A percentile compares a stretch with the other conserved stretches of the same genome.
These are phyloP conservation scores for Drosophila formosana DNA, from an alignment of 2,888 invertebrate species.

Conservation along the genomic window DNA sequence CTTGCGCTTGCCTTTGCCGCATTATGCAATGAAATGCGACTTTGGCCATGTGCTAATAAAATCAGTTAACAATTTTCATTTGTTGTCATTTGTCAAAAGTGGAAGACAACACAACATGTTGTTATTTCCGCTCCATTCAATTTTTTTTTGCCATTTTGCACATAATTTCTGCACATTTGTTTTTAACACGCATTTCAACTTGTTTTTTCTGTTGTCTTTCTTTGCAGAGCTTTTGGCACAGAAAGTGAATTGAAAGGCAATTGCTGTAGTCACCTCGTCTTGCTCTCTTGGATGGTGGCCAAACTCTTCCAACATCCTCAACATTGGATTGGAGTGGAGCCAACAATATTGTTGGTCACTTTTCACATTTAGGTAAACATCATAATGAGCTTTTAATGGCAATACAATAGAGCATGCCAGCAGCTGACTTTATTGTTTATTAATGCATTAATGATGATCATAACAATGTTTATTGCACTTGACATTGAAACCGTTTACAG, in stretches of 20 bases:
- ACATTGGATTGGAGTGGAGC: constrained; percentile 31
- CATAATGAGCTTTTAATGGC: constrained; percentile 56
- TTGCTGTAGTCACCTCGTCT: constrained; percentile 6
- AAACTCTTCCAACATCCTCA: constrained; percentile 27
- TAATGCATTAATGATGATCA: constrained; percentile 26
- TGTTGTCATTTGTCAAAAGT: constrained; percentile 66
- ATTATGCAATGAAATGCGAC: constrained; percentile 61
- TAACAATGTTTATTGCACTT: constrained; percentile 27
- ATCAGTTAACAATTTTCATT: constrained; percentile 63
- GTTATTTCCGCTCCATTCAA: constrained; percentile 62
- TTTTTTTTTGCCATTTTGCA: constrained; percentile 39
- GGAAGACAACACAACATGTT: constrained; percentile 22
- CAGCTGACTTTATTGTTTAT: constrained; percentile 2
- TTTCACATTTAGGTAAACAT: constrained; percentile 56
- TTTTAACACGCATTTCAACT: constrained; percentile 69
- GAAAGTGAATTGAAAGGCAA: constrained; percentile 69
- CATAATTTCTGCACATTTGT: constrained; percentile 57
- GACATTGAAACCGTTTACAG: constrained; percentile 30
- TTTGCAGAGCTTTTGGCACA: constrained; percentile 39
- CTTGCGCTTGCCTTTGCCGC: background rate
- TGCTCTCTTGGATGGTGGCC: background rate
- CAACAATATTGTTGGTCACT: constrained; percentile 35
- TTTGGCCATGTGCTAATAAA: constrained; percentile 73
- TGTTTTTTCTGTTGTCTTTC: constrained; percentile 12
- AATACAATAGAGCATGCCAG: constrained; percentile 17